Evolutionary conservation across 2,797 vertebrate species (phyloP).

Genomic region (Enteromius treurensis): DNA sequence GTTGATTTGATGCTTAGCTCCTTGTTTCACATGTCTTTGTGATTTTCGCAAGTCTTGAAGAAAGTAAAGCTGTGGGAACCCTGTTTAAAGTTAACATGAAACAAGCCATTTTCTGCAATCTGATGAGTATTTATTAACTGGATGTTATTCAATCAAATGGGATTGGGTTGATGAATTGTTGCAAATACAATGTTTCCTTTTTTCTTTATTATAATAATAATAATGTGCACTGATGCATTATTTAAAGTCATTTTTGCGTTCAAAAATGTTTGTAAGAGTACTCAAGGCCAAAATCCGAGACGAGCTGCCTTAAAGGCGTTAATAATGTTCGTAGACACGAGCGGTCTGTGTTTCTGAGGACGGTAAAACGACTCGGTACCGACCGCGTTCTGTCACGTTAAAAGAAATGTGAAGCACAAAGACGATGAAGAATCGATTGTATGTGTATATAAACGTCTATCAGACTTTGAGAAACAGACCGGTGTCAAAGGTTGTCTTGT

Average conservation of each 20-base stretch:
- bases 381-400: background rate
- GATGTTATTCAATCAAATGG: background rate
- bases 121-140: background rate
- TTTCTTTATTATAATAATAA: background rate
- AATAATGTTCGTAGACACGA: background rate
- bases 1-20: too few relatives aligned
- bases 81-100: conserved; percentile 12
- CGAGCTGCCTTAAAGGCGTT: background rate
- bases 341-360: background rate
- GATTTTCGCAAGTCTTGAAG: background rate
- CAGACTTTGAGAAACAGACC: background rate
- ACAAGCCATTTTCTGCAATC: background rate
- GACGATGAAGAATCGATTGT: background rate
- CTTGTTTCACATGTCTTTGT: too few relatives aligned
- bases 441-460: background rate
- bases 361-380: background rate
- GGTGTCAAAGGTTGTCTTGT: background rate
- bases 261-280: background rate
- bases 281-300: background rate
- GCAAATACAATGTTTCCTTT: background rate
- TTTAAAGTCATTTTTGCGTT: background rate
- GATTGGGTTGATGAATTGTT: background rate
- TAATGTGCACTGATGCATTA: background rate
- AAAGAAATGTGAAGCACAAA: conserved; percentile 24
- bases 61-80: background rate